Evolutionary conservation across 2,888 invertebrate species (phyloP).

Genomic region (Andrena hattorfiana): DNA sequence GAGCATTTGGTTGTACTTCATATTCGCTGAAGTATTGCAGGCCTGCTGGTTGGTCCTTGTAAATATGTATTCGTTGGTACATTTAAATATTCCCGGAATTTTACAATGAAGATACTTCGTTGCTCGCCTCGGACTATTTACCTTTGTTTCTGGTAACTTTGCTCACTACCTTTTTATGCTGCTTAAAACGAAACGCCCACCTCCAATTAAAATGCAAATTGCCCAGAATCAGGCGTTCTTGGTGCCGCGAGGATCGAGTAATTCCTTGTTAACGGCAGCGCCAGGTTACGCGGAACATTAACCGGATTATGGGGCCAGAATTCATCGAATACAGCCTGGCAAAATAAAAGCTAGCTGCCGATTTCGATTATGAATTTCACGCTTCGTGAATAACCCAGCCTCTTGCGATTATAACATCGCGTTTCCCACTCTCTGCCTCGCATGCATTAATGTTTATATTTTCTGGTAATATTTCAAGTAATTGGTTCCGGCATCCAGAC

Average conservation of each 20-base stretch:
- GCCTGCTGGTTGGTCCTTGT: not conserved
- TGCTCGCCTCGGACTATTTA: not conserved
- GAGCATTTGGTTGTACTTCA: too few species aligned
- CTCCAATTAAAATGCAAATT: constrained; percentile 48
- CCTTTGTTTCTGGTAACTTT: not conserved
- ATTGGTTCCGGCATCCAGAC: not conserved
- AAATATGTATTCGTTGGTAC: not conserved
- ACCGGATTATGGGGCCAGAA: constrained; percentile 42
- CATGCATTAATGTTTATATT: not conserved
- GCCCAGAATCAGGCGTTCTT: not conserved
- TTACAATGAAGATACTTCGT: not conserved
- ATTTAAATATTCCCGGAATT: not conserved
- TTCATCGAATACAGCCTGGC: not conserved
- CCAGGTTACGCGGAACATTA: constrained; percentile 46
- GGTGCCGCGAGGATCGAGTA: constrained; percentile 17
- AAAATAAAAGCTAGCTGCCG: not conserved
- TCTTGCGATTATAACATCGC: not conserved
- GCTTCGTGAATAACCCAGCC: not conserved
- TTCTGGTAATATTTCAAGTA: not conserved
- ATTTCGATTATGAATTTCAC: not conserved
- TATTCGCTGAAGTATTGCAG: too few species aligned
- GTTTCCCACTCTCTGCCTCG: not conserved
- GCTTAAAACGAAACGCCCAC: constrained; percentile 1
- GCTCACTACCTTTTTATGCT: not conserved
- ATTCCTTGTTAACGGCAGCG: constrained; percentile 35